Base-by-base conservation (phyloP, 2,888 invertebrate species). In the Taenaris catops region DNA sequence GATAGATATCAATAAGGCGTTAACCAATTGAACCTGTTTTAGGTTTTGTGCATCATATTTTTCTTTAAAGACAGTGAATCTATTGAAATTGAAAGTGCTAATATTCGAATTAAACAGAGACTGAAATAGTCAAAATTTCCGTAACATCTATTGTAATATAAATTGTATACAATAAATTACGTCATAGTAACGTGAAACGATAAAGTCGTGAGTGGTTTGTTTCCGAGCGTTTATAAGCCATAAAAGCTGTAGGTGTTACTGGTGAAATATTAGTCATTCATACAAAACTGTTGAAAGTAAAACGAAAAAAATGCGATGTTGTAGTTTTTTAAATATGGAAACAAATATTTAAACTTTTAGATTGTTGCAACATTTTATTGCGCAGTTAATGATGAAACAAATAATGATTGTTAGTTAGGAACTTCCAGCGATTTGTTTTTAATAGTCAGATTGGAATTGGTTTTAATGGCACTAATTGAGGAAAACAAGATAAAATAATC, bases 401-500 rank as follows among this genome's bases (percentile, higher is more conserved):
- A 3, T 18, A 16, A 31, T 31, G 29, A 41, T 16, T 38, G 14
- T 33, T 11, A n/a, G n/a, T n/a, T n/a, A 25, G 19, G 19, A 8
- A 16, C 11, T 37, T 31, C 21, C 34, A 18, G 21, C 20, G 2
- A 38, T 41, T 41, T 23, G 25, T 25, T 31, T 36, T 10, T 33
- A 25, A 27, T 32, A 19, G 27, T 26, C 26, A 29, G 16, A 31
- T 35, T 32, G 34, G 27, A 17, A 28, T 35, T 25, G 34, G 28
- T 38, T 21, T 38, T 35, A 28, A 18, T 35, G 25, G 20, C 11
- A 18, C 17, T 24, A 38, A 38, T 38, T 32, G 34, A 32, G 31
- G 34, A 28, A 31, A 38, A 27, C 21, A 16, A 12, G 23, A 31
- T 32, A 20, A 26, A 26, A 25, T 20, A 34, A 34, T 17, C 18